Evolutionary conservation across 2,888 invertebrate species (phyloP).

Genomic region (Troilus luridus): DNA sequence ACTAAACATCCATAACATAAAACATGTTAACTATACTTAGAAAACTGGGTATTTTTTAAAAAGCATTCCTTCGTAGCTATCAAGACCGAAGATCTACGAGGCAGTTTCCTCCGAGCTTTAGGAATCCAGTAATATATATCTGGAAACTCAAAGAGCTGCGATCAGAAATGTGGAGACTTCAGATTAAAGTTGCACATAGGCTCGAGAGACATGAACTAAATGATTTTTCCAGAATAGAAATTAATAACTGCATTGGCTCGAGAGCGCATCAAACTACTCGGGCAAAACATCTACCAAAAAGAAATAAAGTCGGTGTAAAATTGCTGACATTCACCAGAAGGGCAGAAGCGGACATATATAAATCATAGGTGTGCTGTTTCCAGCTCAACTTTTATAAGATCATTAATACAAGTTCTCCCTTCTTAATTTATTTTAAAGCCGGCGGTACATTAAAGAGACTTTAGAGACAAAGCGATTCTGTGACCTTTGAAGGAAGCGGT

Average conservation of each 20-base stretch:
- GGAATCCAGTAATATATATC: not conserved
- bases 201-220: not conserved
- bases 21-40: not conserved
- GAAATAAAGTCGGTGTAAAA: constrained; percentile 37
- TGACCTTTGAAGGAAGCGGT: constrained; percentile 28
- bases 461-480: not conserved
- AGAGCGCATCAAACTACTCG: not conserved
- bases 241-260: not conserved
- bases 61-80: not conserved
- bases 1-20: not conserved
- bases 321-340: constrained; percentile 27
- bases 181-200: not conserved
- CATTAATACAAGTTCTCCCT: not conserved
- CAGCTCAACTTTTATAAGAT: constrained; percentile 15
- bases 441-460: constrained; percentile 5
- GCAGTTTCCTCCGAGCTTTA: not conserved
- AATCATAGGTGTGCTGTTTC: constrained; percentile 20
- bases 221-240: not conserved
- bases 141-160: not conserved
- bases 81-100: not conserved
- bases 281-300: not conserved
- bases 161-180: not conserved
- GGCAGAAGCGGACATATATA: constrained; percentile 35
- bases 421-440: not conserved
- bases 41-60: not conserved